A percentile compares a stretch with the other conserved stretches of the same genome.
Evolutionary conservation across 2,797 vertebrate genomes (phyloP).

Genomic region (Anguilla pacifica): DNA sequence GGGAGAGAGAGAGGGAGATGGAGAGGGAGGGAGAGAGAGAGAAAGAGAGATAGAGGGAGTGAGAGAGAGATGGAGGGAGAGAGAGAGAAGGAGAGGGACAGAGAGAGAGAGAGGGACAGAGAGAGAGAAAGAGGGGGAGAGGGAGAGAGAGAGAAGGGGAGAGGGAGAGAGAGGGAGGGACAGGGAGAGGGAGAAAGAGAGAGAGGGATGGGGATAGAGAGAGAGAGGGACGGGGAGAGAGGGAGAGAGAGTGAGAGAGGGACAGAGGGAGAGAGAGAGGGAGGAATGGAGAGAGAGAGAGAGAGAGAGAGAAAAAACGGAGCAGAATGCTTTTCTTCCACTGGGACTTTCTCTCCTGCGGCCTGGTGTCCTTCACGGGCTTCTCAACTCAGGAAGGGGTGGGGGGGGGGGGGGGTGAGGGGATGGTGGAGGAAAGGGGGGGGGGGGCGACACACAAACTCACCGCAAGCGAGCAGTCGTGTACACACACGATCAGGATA

Average conservation of each 20-base stretch:
- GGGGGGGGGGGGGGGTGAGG: conserved; percentile 30
- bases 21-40: conserved; percentile 52
- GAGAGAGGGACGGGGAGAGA: too few relatives aligned
- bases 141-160: conserved; percentile 50
- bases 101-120: conserved; percentile 52
- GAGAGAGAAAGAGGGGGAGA: conserved; percentile 6
- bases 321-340: conserved; percentile 67
- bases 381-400: conserved; percentile 6
- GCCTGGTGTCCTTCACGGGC: conserved; percentile 71
- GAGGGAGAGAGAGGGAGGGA: neutral
- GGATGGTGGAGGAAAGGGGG: conserved; percentile 45
- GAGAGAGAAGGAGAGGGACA: neutral
- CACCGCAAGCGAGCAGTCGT: conserved; percentile 36
- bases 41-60: neutral
- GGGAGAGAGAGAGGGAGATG: conserved; percentile 7
- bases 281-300: conserved; percentile 45
- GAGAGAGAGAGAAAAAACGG: conserved; percentile 49
- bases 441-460: conserved; percentile 16
- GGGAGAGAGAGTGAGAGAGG: conserved; percentile 54
- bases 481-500: conserved; percentile 47
- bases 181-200: too few relatives aligned
- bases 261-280: conserved; percentile 50
- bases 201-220: too few relatives aligned
- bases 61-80: conserved; percentile 53
- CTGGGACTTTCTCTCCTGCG: conserved; percentile 73